Base-by-base conservation (phyloP, 2,888 invertebrate species). In the Trissoscelio sp. region DNA sequence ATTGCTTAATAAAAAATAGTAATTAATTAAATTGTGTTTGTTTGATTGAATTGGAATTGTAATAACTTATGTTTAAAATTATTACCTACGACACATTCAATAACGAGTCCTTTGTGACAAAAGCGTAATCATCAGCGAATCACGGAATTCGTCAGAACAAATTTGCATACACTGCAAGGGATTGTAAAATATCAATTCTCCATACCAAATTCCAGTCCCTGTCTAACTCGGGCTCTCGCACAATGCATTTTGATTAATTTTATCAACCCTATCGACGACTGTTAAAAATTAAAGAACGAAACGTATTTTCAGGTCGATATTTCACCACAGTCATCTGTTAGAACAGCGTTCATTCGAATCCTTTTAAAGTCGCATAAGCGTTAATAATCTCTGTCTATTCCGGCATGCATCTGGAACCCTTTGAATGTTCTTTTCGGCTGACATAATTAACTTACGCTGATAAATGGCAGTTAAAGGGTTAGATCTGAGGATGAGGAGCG, bases 311-410 rank as follows among this genome's bases (percentile, higher is more conserved):
- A 69, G 74, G 58, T 78, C 74, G 74, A 79, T 82, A 78, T 79
- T 73, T 79, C 12, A 81, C 78, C 73, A 31, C 77, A 73, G 55
- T 69, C 78, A 57, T 73, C 67, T 81, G 67, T 78, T 73, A 74
- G 78, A 81, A 73, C 72, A 77, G 60, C 78, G 67, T 78, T 60
- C 73, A 69, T 78, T 58, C 60, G 67, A 81, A 78, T 73, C 72
- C 72, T 77, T 78, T 81, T 81, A 77, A 73, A 77, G 53, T 74
- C 78, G 44, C 69, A 78, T 79, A 60, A 79, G 79, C 79, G 79
- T 79, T 79, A 74, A 79, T 79, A 79, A 79, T 79, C 74, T 55
- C 79, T 64, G 66, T 62, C 69, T 73, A 78, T 72, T 72, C 42
- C 66, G 64, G 51, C 20, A 57, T 74, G 70, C 81, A 74, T 81